Evolutionary conservation across 2,797 vertebrate genomes (phyloP).

Genomic region (Picus viridis): DNA sequence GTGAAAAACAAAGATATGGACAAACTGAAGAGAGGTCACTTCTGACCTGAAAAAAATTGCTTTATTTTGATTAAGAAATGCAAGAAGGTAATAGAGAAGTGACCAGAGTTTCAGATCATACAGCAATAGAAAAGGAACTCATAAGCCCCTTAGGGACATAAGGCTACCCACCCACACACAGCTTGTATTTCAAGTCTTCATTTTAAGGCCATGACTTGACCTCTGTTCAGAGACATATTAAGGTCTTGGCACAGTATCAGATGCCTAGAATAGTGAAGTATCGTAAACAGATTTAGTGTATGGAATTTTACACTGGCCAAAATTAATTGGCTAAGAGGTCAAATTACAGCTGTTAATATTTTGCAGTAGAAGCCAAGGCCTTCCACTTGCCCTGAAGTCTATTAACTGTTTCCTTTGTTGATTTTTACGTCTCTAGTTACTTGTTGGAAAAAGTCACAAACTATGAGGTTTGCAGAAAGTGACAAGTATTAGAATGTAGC

Average conservation of each 20-base stretch:
- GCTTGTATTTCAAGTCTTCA: constrained; percentile 71
- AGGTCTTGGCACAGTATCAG: constrained; percentile 72
- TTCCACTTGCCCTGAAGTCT: constrained; percentile 6
- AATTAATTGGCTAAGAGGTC: constrained; percentile 77
- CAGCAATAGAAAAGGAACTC: constrained; percentile 65
- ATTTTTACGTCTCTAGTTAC: constrained; percentile 18
- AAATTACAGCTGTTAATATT: constrained; percentile 73
- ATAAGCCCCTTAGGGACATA: constrained; percentile 58
- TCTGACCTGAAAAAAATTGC: constrained; percentile 21
- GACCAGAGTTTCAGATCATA: constrained; percentile 57
- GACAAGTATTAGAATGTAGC: background rate
- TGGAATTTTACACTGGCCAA: constrained; percentile 77
- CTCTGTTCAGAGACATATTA: constrained; percentile 68
- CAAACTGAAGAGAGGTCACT: constrained; percentile 6
- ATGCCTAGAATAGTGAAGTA: constrained; percentile 76
- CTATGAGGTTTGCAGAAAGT: constrained; percentile 6
- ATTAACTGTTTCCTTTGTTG: constrained; percentile 50
- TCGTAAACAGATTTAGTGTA: constrained; percentile 76
- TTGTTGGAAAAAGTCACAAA: background rate
- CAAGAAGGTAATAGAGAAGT: constrained; percentile 59
- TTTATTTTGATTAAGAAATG: constrained; percentile 70
- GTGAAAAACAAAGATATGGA: background rate
- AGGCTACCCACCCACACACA: constrained; percentile 66
- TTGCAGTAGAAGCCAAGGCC: constrained; percentile 62
- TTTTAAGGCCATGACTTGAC: constrained; percentile 74